Evolutionary conservation across 1,140 invertebrate genomes (phyloP), one percentile per base, ranked within the genome.

Genomic region (Sarcophaga peregrina): DNA sequence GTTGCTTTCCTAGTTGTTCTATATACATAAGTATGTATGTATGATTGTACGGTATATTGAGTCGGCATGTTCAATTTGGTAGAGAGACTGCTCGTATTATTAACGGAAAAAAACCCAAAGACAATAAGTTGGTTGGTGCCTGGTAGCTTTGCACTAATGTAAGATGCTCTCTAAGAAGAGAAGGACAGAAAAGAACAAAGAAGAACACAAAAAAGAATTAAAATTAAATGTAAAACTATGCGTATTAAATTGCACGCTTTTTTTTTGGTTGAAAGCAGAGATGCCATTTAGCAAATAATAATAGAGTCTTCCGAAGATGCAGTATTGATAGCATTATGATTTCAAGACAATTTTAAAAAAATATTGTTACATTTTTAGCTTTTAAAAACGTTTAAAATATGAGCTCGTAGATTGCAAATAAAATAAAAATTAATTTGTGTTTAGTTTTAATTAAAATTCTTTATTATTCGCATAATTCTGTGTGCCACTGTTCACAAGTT

Each of bases 81-180:
- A 20, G 75, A 17, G 25, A 37, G n/a, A n/a, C n/a, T 37, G 25
- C 25, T 37, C 25, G 25, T 78, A 78, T 50, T 78, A 78, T 78
- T 78, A 78, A 78, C n/a, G 1, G 17, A 75, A 75, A 75, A 45
- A 47, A 13, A n/a, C n/a, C n/a, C n/a, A n/a, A n/a, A n/a, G n/a
- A 78, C 50, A 17, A 9, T 5, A 46, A 76, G 48, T 50, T 17
- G 20, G 17, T 0, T 50, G 75, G 8, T 50, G 47, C n/a, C 47
- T 78, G 75, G 75, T 78, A 78, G 75, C 47, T 50, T 47, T 78
- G 75, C 47, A 78, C 75, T 50, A 78, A 52, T 78, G 75, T 78
- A 78, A 78, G 20, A 50, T 50, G 48, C 25, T 37, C 25, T 37
- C 25, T 37, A 37, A 37, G 25, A 37, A 37, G 25, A 37, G 25